These are phyloP conservation scores for Acanthoscelides obtectus DNA, from an alignment of 2,888 invertebrate genomes.

Conservation along the genomic window DNA sequence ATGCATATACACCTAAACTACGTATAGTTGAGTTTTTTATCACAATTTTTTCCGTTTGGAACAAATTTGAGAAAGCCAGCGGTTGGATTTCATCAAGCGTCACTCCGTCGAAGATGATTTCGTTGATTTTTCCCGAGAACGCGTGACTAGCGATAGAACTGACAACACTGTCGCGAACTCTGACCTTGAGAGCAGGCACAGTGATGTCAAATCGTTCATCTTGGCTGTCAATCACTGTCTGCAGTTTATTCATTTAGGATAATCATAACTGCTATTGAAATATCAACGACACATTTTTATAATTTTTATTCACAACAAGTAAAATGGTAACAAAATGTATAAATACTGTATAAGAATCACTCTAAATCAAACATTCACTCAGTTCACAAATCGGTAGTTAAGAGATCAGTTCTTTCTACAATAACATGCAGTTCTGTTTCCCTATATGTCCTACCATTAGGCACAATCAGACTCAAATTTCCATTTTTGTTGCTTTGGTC, in stretches of 20 bases:
- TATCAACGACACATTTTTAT: no score
- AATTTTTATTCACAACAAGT: no score
- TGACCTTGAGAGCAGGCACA: conserved; percentile 43
- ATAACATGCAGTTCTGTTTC: conserved; percentile 85
- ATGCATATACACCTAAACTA: conserved; percentile 64
- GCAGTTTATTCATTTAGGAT: background rate
- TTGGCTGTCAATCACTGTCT: no score
- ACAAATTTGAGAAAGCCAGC: conserved; percentile 70
- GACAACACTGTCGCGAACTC: conserved; percentile 47
- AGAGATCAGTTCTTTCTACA: conserved; percentile 76
- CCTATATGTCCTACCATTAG: conserved; percentile 75
- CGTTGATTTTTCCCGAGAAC: conserved; percentile 68
- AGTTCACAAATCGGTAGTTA: conserved; percentile 69
- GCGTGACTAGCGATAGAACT: conserved; percentile 52
- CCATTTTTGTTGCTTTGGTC: conserved; percentile 43
- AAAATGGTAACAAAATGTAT: background rate
- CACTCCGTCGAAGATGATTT: conserved; percentile 60
- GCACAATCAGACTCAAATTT: conserved; percentile 65
- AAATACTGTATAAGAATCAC: conserved; percentile 4
- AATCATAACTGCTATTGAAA: background rate
- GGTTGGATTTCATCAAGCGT: conserved; percentile 59
- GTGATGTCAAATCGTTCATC: no score
- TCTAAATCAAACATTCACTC: background rate
- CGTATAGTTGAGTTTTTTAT: conserved; percentile 58
- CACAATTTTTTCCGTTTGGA: conserved; percentile 53